phyloP scores from a whole-genome alignment of 2,797 vertebrate species.

The Poecilia picta region DNA sequence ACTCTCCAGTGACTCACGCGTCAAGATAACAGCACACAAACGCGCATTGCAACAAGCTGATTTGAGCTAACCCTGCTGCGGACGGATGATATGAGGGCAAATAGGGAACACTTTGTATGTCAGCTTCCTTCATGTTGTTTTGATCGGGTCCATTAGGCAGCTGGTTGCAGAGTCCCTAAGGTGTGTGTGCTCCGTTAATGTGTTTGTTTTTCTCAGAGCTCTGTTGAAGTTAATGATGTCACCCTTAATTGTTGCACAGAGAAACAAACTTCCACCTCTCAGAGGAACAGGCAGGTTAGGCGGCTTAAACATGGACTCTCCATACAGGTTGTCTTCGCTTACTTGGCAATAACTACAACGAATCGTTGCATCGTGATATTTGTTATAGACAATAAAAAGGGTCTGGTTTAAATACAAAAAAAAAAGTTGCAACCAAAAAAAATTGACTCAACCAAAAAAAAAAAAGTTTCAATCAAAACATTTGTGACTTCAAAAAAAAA shows the following conservation, averaged over 20 bases:
- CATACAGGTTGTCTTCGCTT: too few relatives aligned
- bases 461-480: too few relatives aligned
- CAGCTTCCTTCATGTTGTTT: conserved; percentile 50
- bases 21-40: conserved; percentile 24
- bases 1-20: neutral
- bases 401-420: neutral
- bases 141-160: conserved; percentile 64
- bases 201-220: conserved; percentile 77
- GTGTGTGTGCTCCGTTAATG: conserved; percentile 43
- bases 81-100: conserved; percentile 8
- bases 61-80: conserved; percentile 27
- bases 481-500: too few relatives aligned
- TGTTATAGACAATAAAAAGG: neutral
- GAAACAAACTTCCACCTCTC: conserved; percentile 44
- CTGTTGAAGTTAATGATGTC: conserved; percentile 71
- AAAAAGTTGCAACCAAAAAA: too few relatives aligned
- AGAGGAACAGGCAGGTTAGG: conserved; percentile 20
- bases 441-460: too few relatives aligned
- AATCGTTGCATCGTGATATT: neutral
- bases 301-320: conserved; percentile 13
- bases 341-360: neutral
- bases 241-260: conserved; percentile 55
- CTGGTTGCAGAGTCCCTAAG: conserved; percentile 44
- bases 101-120: conserved; percentile 38
- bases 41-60: conserved; percentile 16